Conservation (phyloP, 2,888 invertebrate species). For the Eurytoma californica region DNA sequence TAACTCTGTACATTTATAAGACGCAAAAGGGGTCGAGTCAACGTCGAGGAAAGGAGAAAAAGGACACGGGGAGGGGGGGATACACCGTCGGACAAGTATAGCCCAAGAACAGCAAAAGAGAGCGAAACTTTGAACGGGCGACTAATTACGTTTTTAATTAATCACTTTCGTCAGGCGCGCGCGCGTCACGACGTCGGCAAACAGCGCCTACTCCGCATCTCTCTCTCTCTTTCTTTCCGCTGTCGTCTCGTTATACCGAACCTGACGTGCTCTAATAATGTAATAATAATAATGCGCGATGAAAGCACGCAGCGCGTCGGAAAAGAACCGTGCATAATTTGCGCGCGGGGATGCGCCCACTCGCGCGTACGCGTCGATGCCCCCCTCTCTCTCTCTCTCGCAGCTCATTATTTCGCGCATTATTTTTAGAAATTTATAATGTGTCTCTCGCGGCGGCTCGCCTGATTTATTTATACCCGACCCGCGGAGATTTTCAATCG, state of each 20-base stretch:
- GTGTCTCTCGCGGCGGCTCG: conserved; percentile 38
- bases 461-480: conserved; percentile 53
- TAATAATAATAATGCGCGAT: conserved; percentile 53
- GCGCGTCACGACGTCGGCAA: conserved; percentile 14
- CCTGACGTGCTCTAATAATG: conserved; percentile 69
- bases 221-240: conserved; percentile 23
- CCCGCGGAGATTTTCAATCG: neutral
- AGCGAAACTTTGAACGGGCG: conserved; percentile 55
- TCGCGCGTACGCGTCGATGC: conserved; percentile 16
- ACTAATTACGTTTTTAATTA: conserved; percentile 75
- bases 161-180: conserved; percentile 66
- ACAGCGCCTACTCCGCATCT: conserved; percentile 12
- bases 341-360: conserved; percentile 49
- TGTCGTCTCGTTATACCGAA: conserved; percentile 66
- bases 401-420: conserved; percentile 46
- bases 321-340: conserved; percentile 47
- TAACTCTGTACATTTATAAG: conserved; percentile 8
- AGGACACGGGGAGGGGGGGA: neutral
- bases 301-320: conserved; percentile 31
- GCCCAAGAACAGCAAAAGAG: conserved; percentile 39
- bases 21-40: neutral
- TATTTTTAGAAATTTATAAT: conserved; percentile 55
- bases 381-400: conserved; percentile 34
- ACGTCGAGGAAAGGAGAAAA: neutral
- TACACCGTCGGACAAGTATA: neutral